Evolutionary conservation across 1,140 invertebrate species (phyloP).

Genomic region (Solen grandis): DNA sequence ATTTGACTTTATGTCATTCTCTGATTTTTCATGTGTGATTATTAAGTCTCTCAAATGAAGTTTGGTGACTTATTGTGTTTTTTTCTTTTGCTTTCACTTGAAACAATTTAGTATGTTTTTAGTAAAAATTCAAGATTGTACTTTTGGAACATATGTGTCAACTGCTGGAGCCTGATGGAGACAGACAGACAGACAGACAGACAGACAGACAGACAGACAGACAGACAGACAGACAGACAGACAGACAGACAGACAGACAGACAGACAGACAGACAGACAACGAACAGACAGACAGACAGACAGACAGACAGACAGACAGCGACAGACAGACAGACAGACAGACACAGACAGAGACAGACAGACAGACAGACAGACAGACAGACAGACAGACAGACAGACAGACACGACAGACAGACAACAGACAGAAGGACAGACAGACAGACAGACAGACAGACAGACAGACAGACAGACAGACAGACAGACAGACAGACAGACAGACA

Average conservation of each 20-base stretch:
- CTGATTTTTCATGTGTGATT: no score
- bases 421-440: constrained; percentile 41
- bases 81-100: no score
- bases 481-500: constrained; percentile 48
- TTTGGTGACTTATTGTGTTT: no score
- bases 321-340: constrained; percentile 37
- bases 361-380: constrained; percentile 52
- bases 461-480: constrained; percentile 49
- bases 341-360: constrained; percentile 45
- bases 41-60: no score
- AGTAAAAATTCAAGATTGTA: no score
- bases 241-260: constrained; percentile 54
- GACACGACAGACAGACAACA: constrained; percentile 42
- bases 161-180: no score
- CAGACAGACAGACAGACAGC: constrained; percentile 48
- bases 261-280: constrained; percentile 51
- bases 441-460: constrained; percentile 49
- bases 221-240: constrained; percentile 52
- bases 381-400: constrained; percentile 25
- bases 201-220: constrained; percentile 44
- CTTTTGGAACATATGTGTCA: no score
- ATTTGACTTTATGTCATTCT: no score
- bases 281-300: constrained; percentile 42
- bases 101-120: no score
- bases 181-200: constrained; percentile 35